Conservation (phyloP, 2,888 invertebrate genomes). For the Apocheima hispidaria region DNA sequence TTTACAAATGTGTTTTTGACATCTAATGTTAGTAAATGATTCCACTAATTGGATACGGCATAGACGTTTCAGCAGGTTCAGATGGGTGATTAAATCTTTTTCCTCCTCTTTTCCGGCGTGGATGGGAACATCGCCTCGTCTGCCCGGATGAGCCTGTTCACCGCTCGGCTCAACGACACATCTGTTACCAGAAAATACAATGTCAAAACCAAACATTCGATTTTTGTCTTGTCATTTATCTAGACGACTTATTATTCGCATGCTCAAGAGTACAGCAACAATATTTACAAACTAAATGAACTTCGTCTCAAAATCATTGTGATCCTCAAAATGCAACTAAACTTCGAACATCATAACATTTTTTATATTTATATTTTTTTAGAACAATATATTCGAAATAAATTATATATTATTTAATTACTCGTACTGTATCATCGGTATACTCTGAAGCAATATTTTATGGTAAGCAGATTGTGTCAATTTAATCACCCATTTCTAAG, state of each 20-base stretch:
- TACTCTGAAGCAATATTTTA: constrained; percentile 38
- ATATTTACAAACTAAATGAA: neutral
- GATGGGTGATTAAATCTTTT: constrained; percentile 72
- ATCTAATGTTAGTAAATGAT: neutral
- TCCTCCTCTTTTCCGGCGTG: constrained; percentile 81
- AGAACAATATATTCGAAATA: neutral
- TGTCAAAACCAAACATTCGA: constrained; percentile 7
- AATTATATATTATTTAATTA: neutral
- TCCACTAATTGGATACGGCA: constrained; percentile 14
- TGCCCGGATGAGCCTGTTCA: constrained; percentile 79
- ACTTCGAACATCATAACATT: too few species aligned
- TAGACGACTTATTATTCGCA: constrained; percentile 4
- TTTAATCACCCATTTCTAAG: constrained; percentile 67
- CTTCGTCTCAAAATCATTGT: neutral
- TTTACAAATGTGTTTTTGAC: neutral
- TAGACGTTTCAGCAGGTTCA: constrained; percentile 4
- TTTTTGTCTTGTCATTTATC: neutral
- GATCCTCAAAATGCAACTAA: neutral
- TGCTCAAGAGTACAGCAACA: constrained; percentile 13
- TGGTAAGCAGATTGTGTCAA: constrained; percentile 81
- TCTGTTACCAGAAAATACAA: constrained; percentile 70
- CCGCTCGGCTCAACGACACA: constrained; percentile 82
- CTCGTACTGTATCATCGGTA: too few species aligned
- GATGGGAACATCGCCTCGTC: constrained; percentile 79
- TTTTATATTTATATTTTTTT: neutral